These are phyloP conservation scores for Agapornis roseicollis DNA, from an alignment of 2,113 vertebrate species.

Conservation along the genomic window DNA sequence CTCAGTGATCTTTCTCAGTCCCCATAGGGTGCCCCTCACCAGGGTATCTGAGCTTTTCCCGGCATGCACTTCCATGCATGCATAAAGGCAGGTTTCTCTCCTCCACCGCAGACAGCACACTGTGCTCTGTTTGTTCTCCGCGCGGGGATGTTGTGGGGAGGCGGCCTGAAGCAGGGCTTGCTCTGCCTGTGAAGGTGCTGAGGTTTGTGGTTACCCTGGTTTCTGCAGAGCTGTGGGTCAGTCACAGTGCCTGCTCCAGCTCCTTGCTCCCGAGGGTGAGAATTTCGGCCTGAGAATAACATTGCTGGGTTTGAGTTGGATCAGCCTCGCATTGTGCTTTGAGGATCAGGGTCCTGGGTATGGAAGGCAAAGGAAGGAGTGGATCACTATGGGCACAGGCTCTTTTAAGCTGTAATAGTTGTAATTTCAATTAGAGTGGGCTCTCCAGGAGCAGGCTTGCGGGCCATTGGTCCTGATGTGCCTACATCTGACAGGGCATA, in stretches of 20 bases:
- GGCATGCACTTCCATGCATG: neutral
- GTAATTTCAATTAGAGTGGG: neutral
- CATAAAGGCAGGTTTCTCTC: slow-evolving; percentile 30
- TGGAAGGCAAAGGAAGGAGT: neutral
- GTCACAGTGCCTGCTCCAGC: neutral
- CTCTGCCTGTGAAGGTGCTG: neutral
- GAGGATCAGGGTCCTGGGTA: neutral
- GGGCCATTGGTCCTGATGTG: neutral
- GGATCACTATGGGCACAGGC: neutral
- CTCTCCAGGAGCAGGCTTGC: neutral
- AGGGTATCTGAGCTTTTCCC: slow-evolving; percentile 28
- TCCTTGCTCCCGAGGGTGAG: neutral
- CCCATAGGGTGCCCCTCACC: slow-evolving; percentile 45
- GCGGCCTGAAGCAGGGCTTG: neutral
- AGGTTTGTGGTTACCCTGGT: slow-evolving; percentile 9
- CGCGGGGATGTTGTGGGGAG: neutral
- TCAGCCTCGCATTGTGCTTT: neutral
- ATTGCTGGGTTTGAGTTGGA: neutral
- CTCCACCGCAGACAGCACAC: neutral
- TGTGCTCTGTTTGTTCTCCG: neutral
- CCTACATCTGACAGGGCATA: neutral
- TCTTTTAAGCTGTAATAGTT: neutral
- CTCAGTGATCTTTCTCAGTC: slow-evolving; percentile 11
- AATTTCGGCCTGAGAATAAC: neutral
- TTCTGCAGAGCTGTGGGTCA: neutral